Evolutionary conservation across 1,140 invertebrate species (phyloP).

Genomic region (Euglossa dilemma): DNA sequence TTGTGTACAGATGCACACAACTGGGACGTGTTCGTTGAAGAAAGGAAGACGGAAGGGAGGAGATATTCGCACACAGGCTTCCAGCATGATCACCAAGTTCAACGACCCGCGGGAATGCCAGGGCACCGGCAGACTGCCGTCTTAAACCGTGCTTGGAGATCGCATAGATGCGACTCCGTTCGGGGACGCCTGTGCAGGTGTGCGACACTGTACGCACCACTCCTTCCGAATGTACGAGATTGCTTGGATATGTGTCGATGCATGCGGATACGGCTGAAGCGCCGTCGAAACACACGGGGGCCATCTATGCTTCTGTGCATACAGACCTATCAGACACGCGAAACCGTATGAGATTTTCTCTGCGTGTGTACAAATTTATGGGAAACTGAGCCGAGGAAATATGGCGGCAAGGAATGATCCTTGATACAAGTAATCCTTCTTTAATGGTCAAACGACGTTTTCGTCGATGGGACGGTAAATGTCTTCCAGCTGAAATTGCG

Average conservation of each 20-base stretch:
- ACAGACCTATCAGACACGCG: not conserved
- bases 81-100: slow-evolving; percentile 59
- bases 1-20: slow-evolving; percentile 8
- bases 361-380: not conserved
- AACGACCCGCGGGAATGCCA: slow-evolving; percentile 71
- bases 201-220: not conserved
- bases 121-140: slow-evolving; percentile 67
- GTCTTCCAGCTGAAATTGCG: no score
- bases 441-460: no score
- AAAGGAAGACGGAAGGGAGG: slow-evolving; percentile 60
- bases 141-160: slow-evolving; percentile 64
- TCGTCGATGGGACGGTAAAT: no score
- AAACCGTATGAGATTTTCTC: not conserved
- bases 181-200: slow-evolving; percentile 32
- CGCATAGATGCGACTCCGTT: slow-evolving; percentile 55
- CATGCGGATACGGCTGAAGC: not conserved
- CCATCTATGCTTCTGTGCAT: not conserved
- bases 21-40: slow-evolving; percentile 47
- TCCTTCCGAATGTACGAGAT: slow-evolving; percentile 10
- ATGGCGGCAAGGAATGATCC: not conserved
- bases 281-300: not conserved
- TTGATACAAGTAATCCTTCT: no score
- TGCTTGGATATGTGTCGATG: slow-evolving; percentile 34
- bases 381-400: not conserved
- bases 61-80: slow-evolving; percentile 57